Conservation (phyloP, 2,113 vertebrate species). For the Onychostruthus taczanowskii region DNA sequence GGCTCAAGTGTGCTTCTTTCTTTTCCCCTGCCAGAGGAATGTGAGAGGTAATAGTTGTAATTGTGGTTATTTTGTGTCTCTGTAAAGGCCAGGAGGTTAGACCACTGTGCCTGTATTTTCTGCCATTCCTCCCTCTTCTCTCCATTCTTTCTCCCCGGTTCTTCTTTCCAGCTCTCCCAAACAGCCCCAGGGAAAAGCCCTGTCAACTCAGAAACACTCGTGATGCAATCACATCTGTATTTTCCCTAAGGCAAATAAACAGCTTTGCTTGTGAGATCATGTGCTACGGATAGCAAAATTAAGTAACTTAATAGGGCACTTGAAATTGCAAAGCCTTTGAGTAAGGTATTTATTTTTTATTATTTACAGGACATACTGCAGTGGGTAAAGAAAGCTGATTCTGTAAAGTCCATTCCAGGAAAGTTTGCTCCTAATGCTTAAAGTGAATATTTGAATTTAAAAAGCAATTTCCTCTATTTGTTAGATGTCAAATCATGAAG, state of each 20-base stretch:
- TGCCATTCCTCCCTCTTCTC: conserved; percentile 19
- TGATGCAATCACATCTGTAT: conserved; percentile 60
- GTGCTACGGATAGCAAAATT: conserved; percentile 66
- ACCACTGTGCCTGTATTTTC: conserved; percentile 72
- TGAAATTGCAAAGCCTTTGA: conserved; percentile 68
- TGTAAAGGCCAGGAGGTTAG: conserved; percentile 71
- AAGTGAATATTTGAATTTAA: neutral
- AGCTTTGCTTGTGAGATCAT: conserved; percentile 83
- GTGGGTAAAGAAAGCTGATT: neutral
- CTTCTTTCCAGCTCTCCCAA: conserved; percentile 61
- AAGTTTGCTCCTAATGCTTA: neutral
- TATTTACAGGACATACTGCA: neutral
- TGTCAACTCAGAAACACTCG: conserved; percentile 71
- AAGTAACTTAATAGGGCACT: conserved; percentile 67
- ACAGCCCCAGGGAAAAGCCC: conserved; percentile 53
- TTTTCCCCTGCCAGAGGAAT: conserved; percentile 43
- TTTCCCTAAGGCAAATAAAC: conserved; percentile 78
- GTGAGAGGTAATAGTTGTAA: conserved; percentile 34
- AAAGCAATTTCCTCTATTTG: neutral
- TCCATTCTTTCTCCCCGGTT: conserved; percentile 10
- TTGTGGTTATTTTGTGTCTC: conserved; percentile 58
- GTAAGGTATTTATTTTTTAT: neutral
- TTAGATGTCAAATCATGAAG: neutral
- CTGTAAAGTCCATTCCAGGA: neutral
- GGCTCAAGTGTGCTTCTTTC: neutral